phyloP scores from a whole-genome alignment of 2,797 vertebrate genomes.

The Sparidentex hasta region DNA sequence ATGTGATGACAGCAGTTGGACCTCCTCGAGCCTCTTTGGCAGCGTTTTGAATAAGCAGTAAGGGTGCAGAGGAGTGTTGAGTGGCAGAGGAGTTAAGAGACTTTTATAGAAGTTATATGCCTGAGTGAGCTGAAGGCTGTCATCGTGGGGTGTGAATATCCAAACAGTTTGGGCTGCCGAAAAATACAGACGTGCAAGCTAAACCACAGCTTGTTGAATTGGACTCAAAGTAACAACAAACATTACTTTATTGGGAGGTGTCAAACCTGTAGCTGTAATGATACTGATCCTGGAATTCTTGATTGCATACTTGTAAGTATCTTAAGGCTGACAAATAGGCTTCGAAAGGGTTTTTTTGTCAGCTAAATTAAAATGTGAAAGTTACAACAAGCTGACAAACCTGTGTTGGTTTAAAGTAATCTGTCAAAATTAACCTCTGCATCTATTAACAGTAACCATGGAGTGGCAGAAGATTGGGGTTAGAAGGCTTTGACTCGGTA shows the following conservation, averaged over 20 bases:
- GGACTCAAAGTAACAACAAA: not conserved
- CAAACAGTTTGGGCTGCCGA: not conserved
- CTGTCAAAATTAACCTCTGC: conserved; percentile 2
- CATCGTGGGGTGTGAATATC: not conserved
- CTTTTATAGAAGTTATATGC: conserved; percentile 7
- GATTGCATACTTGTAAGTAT: not conserved
- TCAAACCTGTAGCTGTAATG: not conserved
- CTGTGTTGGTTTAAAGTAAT: conserved; percentile 6
- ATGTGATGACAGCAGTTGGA: conserved; percentile 14
- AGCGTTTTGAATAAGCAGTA: not conserved
- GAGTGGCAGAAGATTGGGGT: not conserved
- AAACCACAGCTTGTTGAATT: not conserved
- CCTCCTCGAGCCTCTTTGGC: not conserved
- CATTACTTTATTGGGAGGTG: not conserved
- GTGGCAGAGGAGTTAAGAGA: not conserved
- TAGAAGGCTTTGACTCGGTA: not conserved
- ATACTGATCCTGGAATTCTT: not conserved
- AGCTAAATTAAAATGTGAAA: not conserved
- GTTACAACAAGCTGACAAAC: not conserved
- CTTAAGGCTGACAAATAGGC: not conserved
- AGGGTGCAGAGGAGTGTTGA: not conserved
- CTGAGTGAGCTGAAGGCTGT: not conserved
- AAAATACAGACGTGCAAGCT: not conserved
- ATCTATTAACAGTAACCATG: conserved; percentile 7
- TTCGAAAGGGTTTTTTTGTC: not conserved